phyloP scores from a whole-genome alignment of 2,797 vertebrate species.

The Phalanger gymnotis region DNA sequence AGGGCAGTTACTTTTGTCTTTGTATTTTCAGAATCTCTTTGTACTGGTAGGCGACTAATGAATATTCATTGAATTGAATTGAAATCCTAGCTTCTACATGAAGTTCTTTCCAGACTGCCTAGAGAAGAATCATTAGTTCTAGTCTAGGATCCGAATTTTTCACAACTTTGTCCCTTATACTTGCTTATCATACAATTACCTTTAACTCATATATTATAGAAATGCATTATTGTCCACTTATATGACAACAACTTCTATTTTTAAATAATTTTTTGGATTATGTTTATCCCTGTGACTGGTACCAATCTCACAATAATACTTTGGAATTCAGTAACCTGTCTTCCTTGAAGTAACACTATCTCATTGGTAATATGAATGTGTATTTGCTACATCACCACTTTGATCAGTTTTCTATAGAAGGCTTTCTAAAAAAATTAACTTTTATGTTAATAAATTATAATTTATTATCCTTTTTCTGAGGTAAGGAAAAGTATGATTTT shows the following conservation, averaged over 20 bases:
- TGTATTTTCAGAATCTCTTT: neutral
- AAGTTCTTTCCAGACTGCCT: neutral
- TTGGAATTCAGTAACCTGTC: neutral
- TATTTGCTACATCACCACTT: neutral
- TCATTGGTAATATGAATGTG: neutral
- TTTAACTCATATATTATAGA: slow-evolving; percentile 18
- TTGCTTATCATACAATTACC: slow-evolving; percentile 39
- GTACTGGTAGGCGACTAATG: neutral
- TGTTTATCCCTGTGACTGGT: neutral
- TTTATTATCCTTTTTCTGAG: too few relatives aligned
- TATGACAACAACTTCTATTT: neutral
- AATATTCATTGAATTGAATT: neutral
- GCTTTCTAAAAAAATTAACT: neutral
- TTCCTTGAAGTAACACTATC: neutral
- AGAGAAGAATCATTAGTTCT: neutral
- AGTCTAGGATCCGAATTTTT: neutral
- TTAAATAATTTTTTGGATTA: slow-evolving; percentile 47
- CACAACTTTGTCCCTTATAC: slow-evolving; percentile 18
- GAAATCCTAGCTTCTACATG: neutral
- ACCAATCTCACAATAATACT: neutral
- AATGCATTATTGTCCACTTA: slow-evolving; percentile 27
- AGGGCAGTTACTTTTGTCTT: neutral
- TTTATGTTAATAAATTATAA: too few relatives aligned
- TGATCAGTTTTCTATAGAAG: neutral
- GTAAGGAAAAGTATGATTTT: neutral